A percentile compares a stretch with the other conserved stretches of the same genome.
These are phyloP conservation scores for Epirrita christyi DNA, from an alignment of 2,888 invertebrate species.

Conservation along the genomic window DNA sequence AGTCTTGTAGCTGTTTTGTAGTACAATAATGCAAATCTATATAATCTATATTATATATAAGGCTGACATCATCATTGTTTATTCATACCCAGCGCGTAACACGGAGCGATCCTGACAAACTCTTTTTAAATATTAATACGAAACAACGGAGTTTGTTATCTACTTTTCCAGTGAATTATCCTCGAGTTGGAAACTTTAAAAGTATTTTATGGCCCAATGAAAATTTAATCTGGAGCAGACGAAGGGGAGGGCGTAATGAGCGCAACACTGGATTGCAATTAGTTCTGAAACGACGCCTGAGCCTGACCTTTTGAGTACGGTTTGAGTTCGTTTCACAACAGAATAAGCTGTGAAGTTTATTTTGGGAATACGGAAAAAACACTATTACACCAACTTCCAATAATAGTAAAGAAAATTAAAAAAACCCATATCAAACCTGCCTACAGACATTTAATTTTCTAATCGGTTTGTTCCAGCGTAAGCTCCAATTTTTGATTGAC, in stretches of 20 bases:
- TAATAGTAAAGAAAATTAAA: too few species aligned
- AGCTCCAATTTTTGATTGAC: too few species aligned
- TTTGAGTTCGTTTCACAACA: constrained; percentile 16
- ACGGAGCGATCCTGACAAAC: constrained; percentile 18
- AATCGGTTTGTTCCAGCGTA: too few species aligned
- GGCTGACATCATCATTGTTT: constrained; percentile 17
- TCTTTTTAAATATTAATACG: constrained; percentile 26
- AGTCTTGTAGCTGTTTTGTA: too few species aligned
- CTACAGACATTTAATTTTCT: too few species aligned
- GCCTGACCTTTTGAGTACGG: constrained; percentile 41
- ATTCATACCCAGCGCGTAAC: constrained; percentile 14
- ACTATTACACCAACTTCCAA: too few species aligned
- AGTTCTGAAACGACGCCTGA: constrained; percentile 43
- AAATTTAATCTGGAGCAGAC: constrained; percentile 49
- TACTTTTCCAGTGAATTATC: constrained; percentile 33
- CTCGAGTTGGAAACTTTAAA: constrained; percentile 39
- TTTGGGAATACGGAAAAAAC: not conserved
- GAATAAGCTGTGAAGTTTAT: constrained; percentile 3
- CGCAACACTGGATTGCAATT: constrained; percentile 57
- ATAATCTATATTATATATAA: constrained; percentile 14
- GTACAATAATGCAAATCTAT: constrained; percentile 6
- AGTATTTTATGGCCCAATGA: constrained; percentile 47
- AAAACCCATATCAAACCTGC: too few species aligned
- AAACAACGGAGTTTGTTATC: constrained; percentile 24
- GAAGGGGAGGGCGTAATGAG: constrained; percentile 45